phyloP scores from a whole-genome alignment of 2,888 invertebrate species.

The Blera fallax region DNA sequence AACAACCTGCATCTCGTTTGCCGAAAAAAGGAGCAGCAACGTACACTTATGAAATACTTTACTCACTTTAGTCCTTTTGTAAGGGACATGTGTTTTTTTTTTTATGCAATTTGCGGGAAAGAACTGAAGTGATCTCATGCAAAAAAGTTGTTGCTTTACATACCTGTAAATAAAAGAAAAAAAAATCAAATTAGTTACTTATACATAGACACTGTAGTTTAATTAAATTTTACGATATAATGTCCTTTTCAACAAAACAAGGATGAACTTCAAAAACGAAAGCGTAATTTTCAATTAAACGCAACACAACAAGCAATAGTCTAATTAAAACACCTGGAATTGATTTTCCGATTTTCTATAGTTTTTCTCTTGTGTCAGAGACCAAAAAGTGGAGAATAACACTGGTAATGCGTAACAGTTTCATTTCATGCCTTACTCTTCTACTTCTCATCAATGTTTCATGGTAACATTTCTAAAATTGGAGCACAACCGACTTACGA shows the following conservation, averaged over 20 bases:
- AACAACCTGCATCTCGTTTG: constrained; percentile 39
- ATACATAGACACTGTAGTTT: constrained; percentile 35
- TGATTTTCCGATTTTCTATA: constrained; percentile 34
- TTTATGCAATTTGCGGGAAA: constrained; percentile 64
- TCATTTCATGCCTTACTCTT: constrained; percentile 4
- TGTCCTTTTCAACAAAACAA: constrained; percentile 41
- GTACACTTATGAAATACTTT: constrained; percentile 68
- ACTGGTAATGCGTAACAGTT: constrained; percentile 29
- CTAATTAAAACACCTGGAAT: constrained; percentile 66
- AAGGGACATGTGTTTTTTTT: constrained; percentile 14
- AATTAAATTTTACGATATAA: constrained; percentile 58
- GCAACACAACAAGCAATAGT: constrained; percentile 12
- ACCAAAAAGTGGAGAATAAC: not conserved
- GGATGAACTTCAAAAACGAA: constrained; percentile 22
- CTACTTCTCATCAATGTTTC: constrained; percentile 66
- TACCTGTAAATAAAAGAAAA: constrained; percentile 65
- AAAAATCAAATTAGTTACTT: constrained; percentile 61
- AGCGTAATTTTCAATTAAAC: constrained; percentile 53
- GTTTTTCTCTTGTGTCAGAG: constrained; percentile 2
- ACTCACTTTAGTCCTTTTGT: constrained; percentile 69
- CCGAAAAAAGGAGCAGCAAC: constrained; percentile 57
- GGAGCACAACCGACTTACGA: constrained; percentile 47
- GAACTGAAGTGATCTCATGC: constrained; percentile 61
- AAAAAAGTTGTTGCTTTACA: constrained; percentile 62
- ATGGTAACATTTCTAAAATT: constrained; percentile 66